Evolutionary conservation across 2,797 vertebrate species (phyloP), one percentile per base, ranked within the genome.

Genomic region (Spinibarbus caldwelli): DNA sequence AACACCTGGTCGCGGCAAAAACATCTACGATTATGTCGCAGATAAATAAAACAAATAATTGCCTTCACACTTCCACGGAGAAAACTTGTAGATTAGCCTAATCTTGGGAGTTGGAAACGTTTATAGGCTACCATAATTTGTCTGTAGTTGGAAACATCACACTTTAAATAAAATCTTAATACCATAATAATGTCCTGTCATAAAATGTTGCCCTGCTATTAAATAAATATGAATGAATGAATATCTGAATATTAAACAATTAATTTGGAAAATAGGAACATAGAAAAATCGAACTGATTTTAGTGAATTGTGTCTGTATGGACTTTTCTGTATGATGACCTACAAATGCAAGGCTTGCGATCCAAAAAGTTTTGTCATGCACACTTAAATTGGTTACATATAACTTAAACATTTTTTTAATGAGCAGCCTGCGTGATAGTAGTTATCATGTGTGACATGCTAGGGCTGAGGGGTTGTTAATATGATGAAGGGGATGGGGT

Each of bases 31-130:
- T 57, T 26, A 83, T 84, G 80, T 62, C 31, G 6, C 62, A 71
- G 85, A 85, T 78, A 88, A 75, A 89, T 86, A 77, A 67, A 81
- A 86, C 81, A 77, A 89, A 88, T 88, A 26, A 84, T 85, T 57
- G 62, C 81, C 38, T 85, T 88, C 82, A 83, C 78, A 90, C 85
- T 75, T 86, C 52, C 77, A 72, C 43, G 49, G 66, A 68, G 59
- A 66, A 52, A 77, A 14, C 14, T 45, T 1, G 67, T 21, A 49
- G 73, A 34, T 64, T 23, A 62, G 15, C 62, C 62, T 31, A 62
- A 47, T 36, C 4, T 19, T 64, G 14, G 38, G n/a, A 62, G 67
- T 78, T 54, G 59, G 71, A 75, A 12, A 45, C 9, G 15, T 59
- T 62, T 38, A 23, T 47, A 66, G 29, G 29, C 29, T 66, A 66